Evolutionary conservation across 2,888 invertebrate genomes (phyloP).

Genomic region (Drosophila falleni): DNA sequence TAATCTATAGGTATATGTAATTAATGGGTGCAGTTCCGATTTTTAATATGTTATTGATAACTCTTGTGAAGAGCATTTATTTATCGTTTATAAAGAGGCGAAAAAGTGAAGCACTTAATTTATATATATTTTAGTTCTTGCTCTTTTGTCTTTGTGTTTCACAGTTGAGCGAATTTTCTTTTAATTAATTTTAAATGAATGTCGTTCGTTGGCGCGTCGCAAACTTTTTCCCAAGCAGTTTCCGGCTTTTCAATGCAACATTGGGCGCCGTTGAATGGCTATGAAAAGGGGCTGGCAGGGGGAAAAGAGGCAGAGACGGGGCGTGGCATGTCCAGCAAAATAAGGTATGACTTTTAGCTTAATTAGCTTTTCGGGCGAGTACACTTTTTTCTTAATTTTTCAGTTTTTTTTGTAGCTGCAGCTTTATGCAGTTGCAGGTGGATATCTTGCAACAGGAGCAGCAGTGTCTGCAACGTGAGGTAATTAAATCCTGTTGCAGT

Average conservation of each 20-base stretch:
- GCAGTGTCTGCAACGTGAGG: slow-evolving; percentile 47
- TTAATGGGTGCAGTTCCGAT: background rate
- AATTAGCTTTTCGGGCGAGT: slow-evolving; percentile 72
- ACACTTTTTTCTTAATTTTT: slow-evolving; percentile 37
- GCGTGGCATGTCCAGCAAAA: slow-evolving; percentile 41
- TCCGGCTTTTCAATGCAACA: slow-evolving; percentile 50
- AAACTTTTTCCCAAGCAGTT: slow-evolving; percentile 68
- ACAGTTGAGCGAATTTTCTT: slow-evolving; percentile 82
- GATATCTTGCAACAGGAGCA: slow-evolving; percentile 33
- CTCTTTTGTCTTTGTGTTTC: slow-evolving; percentile 77
- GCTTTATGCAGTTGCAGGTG: slow-evolving; percentile 30
- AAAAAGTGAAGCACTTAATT: slow-evolving; percentile 33
- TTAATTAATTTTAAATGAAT: slow-evolving; percentile 82
- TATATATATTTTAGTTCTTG: slow-evolving; percentile 65
- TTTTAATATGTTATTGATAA: slow-evolving; percentile 21
- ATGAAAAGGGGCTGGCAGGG: background rate
- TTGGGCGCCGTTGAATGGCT: slow-evolving; percentile 8
- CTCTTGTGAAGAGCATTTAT: slow-evolving; percentile 15
- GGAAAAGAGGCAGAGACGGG: background rate
- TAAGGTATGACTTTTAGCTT: slow-evolving; percentile 72
- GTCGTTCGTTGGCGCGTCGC: slow-evolving; percentile 77
- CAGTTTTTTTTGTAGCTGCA: slow-evolving; percentile 1
- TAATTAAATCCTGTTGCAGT: slow-evolving; percentile 59
- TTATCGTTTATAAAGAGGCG: slow-evolving; percentile 8
- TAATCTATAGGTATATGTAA: background rate